Base-by-base conservation (phyloP, 2,113 vertebrate genomes). In the Paedocypris sp. region DNA sequence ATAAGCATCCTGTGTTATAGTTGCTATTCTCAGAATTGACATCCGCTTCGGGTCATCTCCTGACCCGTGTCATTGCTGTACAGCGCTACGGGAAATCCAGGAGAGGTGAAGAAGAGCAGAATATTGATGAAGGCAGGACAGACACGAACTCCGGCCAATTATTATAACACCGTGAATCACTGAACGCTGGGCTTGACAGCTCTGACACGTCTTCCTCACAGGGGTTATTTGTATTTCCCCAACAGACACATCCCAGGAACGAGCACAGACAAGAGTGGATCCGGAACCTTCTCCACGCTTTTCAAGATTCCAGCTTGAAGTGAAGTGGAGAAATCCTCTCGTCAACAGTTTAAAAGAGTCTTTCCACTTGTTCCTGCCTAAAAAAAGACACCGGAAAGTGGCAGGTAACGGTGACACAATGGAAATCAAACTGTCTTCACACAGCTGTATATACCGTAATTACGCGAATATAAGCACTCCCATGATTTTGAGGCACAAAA, bases 1-100 rank as follows among this genome's bases (percentile, higher is more conserved):
- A 43, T 48, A 43, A 58, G 50, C 56, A 50, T 50, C 64, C 29
- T 60, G 35, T 58, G 39, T 41, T 47, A 18, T 31, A 22, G 29
- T 25, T 43, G 38, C 43, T 26, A 28, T 31, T 33, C 48, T 39
- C 32, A 67, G 51, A 56, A 2, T 10, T 28, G 22, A 15, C 1
- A 43, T 42, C 42, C 43, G 52, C 23, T 38, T 22, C 41, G 47
- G 46, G 16, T 31, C 15, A 33, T 38, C n/a, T 59, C 36, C 28
- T 62, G 61, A 38, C 36, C 45, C 47, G 20, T 47, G 19, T 52
- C 47, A 53, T 13, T 29, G 12, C 33, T 12, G 20, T 22, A n/a
- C n/a, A n/a, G n/a, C n/a, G n/a, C n/a, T n/a, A n/a, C n/a, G n/a
- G n/a, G n/a, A n/a, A n/a, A n/a, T n/a, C n/a, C n/a, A 41, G 47